Base-by-base conservation (phyloP, 2,888 invertebrate species). In the Bugulina stolonifera region DNA sequence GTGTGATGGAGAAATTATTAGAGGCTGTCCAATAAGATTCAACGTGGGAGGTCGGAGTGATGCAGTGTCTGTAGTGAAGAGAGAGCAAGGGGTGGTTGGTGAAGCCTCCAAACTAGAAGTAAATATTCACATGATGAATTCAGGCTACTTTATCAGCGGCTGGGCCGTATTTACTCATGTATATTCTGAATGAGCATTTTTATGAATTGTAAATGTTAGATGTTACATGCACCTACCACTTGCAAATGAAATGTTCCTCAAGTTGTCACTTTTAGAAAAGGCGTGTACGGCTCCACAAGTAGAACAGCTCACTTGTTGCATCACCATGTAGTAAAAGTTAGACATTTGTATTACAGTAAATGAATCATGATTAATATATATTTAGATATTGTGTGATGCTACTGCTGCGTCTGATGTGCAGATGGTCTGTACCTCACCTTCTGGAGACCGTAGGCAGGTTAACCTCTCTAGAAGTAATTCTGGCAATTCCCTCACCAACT, bases 21-120 rank as follows among this genome's bases (percentile, higher is more conserved):
- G 86, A 73, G 88, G 88, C 23, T 88, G 89, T 77, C 89, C 89
- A 1, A 84, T 87, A 25, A 92, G 91, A 85, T 93, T 96, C 83
- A 88, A 93, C 77, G 94, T 93, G 0, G 87, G 93, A 81, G 94
- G 95, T 35, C 90, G 93, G 74, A 86, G 93, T 77, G 90, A 93
- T 73, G 91, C 92, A 81, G 93, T 94, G 54, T 91, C 91, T 27
- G 77, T 77, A 69, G 73, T 73, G 18, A 29, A 76, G 5, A 74
- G 77, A 14, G 80, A 81, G 34, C 78, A 75, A 57, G 79, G 80
- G 71, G 74, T 78, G 29, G 75, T 80, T 0, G 81, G 81, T 52
- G 72, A 74, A 25, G 76, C 76, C 71, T 78, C 79, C 55, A 79
- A 81, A 72, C 73, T 81, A 14, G 82, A 81, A 73, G 79, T 79